Percentiles rank a stretch among this genome's conserved stretches.
Conservation (phyloP, 1,140 invertebrate genomes). For the Temnothorax longispinosus region DNA sequence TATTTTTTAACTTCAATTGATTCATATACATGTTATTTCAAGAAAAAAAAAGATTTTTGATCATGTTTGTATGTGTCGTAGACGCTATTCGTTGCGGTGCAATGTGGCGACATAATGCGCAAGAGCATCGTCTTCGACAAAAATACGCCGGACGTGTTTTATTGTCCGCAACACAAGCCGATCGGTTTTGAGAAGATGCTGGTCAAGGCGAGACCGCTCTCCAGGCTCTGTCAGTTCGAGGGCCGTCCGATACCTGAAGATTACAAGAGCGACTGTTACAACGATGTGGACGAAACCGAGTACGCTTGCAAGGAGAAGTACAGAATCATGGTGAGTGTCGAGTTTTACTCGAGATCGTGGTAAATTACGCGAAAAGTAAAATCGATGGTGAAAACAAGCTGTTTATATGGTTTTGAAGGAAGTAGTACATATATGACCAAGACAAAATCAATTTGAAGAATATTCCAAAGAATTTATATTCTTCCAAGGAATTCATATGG, state of each 20-base stretch:
- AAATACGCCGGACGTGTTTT: conserved; percentile 93
- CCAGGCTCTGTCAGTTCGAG: conserved; percentile 92
- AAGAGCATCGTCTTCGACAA: conserved; percentile 94
- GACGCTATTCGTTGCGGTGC: conserved; percentile 73
- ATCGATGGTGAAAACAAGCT: background rate
- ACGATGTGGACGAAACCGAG: conserved; percentile 92
- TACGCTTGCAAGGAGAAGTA: conserved; percentile 94
- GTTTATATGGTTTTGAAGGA: background rate
- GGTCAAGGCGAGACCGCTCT: conserved; percentile 89
- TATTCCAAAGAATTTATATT: background rate
- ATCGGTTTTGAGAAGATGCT: conserved; percentile 90
- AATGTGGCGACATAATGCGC: conserved; percentile 91
- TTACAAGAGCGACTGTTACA: conserved; percentile 93
- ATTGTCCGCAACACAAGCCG: conserved; percentile 92
- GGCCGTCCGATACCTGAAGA: conserved; percentile 90
- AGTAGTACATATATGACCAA: background rate
- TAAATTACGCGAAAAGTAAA: conserved; percentile 35
- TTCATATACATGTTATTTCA: background rate
- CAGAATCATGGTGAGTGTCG: conserved; percentile 90
- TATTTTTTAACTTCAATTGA: background rate
- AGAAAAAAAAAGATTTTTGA: background rate
- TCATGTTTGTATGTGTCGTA: background rate
- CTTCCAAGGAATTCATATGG: background rate
- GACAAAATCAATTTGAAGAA: background rate
- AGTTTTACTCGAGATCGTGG: background rate